Base-by-base conservation (phyloP, 1,140 invertebrate genomes). In the Meloidogyne floridensis region DNA sequence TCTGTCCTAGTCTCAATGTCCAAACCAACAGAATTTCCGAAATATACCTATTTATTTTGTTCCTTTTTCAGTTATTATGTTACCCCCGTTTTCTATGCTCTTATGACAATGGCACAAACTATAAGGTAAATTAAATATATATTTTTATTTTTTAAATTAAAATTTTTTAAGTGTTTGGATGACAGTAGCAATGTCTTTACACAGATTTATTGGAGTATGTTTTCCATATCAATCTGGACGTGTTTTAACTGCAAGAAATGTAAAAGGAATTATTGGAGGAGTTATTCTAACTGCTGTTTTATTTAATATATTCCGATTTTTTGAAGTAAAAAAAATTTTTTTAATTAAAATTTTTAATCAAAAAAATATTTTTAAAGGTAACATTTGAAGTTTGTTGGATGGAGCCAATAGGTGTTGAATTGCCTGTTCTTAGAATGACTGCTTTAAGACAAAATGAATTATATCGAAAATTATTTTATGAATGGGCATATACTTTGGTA, bases 91-190 rank as follows among this genome's bases (percentile, higher is more conserved):
- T 77, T 81, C 42, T 87, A 87, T 74, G 79, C 74, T n/a, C 70
- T 87, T 56, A 88, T 87, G 86, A 88, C 87, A 42, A 72, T 87
- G 80, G 85, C 86, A 43, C 86, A 87, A 79, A 87, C 86, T 47
- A 76, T 81, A 54, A 84, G 83, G 83, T 84, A 79, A 79, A 13
- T 76, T 47, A 47, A 47, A 53, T 11, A 54, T 1, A 20, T 32
- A 32, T 32, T 32, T 73, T 18, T 5, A 20, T 53, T 32, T n/a
- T 42, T 42, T 42, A 76, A 76, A 51, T 7, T 18, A 3, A 20
- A 53, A n/a, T 54, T 10, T 15, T 80, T 47, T 7, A 72, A 86
- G 84, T 73, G 86, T 87, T n/a, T 87, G 87, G 86, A 87, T 87
- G 85, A 88, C 86, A 13, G 82, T 83, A 32, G 83, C 70, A 32